Evolutionary conservation across 2,888 invertebrate species (phyloP), one percentile per base, ranked within the genome.

Genomic region (Drosophila setosimentum): DNA sequence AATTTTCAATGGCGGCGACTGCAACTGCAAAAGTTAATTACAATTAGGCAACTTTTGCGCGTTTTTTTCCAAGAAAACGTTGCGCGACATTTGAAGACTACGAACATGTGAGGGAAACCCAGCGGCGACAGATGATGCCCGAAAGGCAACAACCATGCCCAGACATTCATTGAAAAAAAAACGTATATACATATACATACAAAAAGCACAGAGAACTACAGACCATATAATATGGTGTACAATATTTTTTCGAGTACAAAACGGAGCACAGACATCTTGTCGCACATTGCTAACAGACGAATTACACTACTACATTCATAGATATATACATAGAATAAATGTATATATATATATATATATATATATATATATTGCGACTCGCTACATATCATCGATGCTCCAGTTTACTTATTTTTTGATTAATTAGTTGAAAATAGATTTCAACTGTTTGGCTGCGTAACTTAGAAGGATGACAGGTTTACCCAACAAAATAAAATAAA

Each of bases 361-460:
- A 55, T 60, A 64, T 63, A 33, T 61, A 29, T 24, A 37, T 49
- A n/a, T 62, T 70, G 53, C 60, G 70, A 67, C 68, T 72, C 69
- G 72, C 76, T 58, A 70, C 81, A 73, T 81, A 77, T 81, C 76
- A 76, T 86, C 82, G 79, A 85, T 82, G 89, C 89, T 86, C 87
- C 87, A 90, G 87, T 82, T 90, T 86, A 78, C 89, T 88, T 90
- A 90, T 87, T 87, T 78, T 73, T 87, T 87, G 87, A 87, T 87
- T 87, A 90, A 87, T 87, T 90, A 87, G 89, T 88, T 80, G 80
- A 90, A 87, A 88, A 87, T 88, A 87, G 89, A 88, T 82, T 76
- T 75, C 75, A 75, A 81, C 73, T 73, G 74, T 48, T 68, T 53
- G 65, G 63, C 45, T 42, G 61, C 53, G 68, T 69, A 63, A 67